Percentiles rank a stretch among this genome's conserved stretches.
These are phyloP conservation scores for Gambusia holbrooki DNA, from an alignment of 2,113 vertebrate species.

Conservation along the genomic window DNA sequence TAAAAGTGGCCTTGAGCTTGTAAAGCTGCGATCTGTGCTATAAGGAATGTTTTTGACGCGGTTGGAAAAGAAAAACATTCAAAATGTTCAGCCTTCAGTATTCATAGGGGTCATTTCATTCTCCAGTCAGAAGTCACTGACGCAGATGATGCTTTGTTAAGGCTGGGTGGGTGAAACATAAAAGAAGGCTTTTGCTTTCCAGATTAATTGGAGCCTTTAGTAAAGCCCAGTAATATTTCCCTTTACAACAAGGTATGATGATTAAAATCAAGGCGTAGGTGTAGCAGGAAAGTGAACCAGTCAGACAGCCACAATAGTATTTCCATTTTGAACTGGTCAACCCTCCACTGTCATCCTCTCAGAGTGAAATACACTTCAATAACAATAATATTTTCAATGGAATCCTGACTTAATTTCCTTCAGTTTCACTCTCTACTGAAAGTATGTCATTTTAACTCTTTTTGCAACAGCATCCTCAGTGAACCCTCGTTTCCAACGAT, in stretches of 20 bases:
- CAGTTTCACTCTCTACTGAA: constrained; percentile 5
- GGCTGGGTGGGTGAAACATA: neutral
- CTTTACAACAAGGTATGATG: neutral
- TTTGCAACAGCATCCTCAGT: constrained; percentile 3
- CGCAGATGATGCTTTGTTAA: constrained; percentile 13
- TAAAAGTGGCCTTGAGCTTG: constrained; percentile 25
- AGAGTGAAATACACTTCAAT: neutral
- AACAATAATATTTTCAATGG: neutral
- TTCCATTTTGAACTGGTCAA: constrained; percentile 3
- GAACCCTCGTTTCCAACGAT: constrained; percentile 26
- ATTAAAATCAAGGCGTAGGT: neutral
- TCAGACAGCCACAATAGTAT: neutral
- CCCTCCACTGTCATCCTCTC: neutral
- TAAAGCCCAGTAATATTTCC: constrained; percentile 14
- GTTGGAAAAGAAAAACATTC: neutral
- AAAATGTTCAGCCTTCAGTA: constrained; percentile 35
- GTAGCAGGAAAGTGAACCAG: neutral
- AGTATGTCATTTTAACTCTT: constrained; percentile 7
- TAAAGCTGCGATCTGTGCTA: constrained; percentile 2
- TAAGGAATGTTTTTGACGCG: constrained; percentile 2
- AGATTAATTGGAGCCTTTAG: neutral
- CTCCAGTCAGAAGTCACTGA: constrained; percentile 28
- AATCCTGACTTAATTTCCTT: neutral
- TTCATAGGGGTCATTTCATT: constrained; percentile 29
- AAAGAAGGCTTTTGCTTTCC: constrained; percentile 10